A percentile compares a stretch with the other conserved stretches of the same genome.
phyloP scores from a whole-genome alignment of 2,797 vertebrate genomes.

The Tolypeutes matacus region DNA sequence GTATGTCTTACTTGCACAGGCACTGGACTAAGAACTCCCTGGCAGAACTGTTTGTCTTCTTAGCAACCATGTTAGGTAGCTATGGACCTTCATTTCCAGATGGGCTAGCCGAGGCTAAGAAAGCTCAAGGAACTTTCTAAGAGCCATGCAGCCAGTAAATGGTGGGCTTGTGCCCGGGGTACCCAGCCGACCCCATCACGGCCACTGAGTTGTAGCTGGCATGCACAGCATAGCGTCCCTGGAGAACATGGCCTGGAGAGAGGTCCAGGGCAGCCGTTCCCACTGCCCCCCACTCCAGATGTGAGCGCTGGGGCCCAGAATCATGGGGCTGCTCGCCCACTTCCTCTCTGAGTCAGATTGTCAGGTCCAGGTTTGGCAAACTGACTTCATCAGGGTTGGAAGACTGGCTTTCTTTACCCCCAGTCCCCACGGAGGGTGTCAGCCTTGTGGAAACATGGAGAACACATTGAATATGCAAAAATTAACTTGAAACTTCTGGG shows the following conservation, averaged over 20 bases:
- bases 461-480: conserved; percentile 31
- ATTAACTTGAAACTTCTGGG: background rate
- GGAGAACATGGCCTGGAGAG: background rate
- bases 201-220: background rate
- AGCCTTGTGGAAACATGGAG: background rate
- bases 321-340: rapidly evolving
- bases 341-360: background rate
- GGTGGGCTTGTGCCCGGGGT: background rate
- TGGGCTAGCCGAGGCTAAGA: background rate
- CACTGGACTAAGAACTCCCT: too few relatives aligned
- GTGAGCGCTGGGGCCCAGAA: background rate
- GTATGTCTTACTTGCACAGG: rapidly evolving
- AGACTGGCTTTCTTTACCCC: background rate
- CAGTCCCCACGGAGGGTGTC: background rate
- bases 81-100: too few relatives aligned
- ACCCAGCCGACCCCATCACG: background rate
- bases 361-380: background rate
- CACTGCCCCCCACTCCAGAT: background rate
- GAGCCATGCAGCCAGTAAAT: too few relatives aligned
- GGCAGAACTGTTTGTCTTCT: background rate
- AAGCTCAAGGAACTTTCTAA: background rate
- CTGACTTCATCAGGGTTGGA: background rate
- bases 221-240: background rate
- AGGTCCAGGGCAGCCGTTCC: too few relatives aligned
- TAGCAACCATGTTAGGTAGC: background rate